Evolutionary conservation across 2,888 invertebrate species (phyloP), one percentile per base, ranked within the genome.

Genomic region (Nasonovia ribisnigri): DNA sequence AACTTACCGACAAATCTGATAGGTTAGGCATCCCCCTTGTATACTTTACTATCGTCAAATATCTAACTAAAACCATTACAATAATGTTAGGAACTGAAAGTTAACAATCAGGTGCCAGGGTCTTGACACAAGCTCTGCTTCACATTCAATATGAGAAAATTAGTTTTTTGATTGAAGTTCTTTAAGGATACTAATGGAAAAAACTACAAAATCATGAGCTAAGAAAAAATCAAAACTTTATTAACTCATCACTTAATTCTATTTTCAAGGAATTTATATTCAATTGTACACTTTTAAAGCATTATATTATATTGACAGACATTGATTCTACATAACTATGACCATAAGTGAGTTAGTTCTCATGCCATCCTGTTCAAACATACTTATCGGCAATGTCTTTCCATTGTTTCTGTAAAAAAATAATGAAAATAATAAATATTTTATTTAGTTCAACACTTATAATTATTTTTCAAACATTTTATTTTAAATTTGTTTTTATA

Each of bases 321-420:
- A 29, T 57, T 24, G 43, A 43, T 29, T 87, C 87, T 86, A 92
- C 84, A 67, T 92, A 77, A 60, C 89, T 92, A 92, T 43, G 48
- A 51, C 60, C 51, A 86, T 67, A 20, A 60, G 26, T 92, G 2
- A n/a, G n/a, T n/a, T n/a, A n/a, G n/a, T n/a, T n/a, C 42, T 90
- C 8, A 86, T 43, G 46, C 29, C 20, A 36, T 77, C 20, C 26
- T 90, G 43, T 60, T 94, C 88, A 90, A 20, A 13, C 51, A 77
- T 94, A 94, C 54, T 93, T 94, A 57, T 93, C 54, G 8, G 48
- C 43, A 24, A 94, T 93, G 51, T 94, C 94, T 89, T 94, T 93
- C 94, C 94, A 94, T 77, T 94, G 89, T 94, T 93, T 94, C 94
- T 94, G 93, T 48, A 94, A 94, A 24, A 90, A 91, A 29, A 91